These are phyloP conservation scores for Myathropa florea DNA, from an alignment of 2,888 invertebrate genomes.

Conservation along the genomic window DNA sequence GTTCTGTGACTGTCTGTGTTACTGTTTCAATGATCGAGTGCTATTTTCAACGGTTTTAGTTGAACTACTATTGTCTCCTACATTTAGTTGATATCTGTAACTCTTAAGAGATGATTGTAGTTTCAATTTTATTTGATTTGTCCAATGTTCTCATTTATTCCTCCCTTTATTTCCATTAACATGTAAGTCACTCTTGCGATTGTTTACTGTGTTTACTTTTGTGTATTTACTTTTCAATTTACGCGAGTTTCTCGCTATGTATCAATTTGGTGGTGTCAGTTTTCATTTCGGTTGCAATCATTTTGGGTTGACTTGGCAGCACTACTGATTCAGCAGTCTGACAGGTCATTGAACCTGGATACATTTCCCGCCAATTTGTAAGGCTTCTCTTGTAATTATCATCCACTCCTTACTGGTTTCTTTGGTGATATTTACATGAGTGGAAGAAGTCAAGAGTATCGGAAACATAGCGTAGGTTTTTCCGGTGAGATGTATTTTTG, in stretches of 20 bases:
- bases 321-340: too few species aligned
- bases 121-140: background rate
- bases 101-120: slow-evolving; percentile 12
- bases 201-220: background rate
- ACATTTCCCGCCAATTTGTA: background rate
- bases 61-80: slow-evolving; percentile 19
- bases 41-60: slow-evolving; percentile 53
- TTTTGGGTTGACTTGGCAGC: background rate
- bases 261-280: background rate
- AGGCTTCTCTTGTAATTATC: too few species aligned
- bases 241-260: background rate
- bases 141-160: slow-evolving; percentile 1
- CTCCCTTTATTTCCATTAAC: background rate
- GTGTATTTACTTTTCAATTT: background rate
- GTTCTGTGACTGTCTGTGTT: slow-evolving; percentile 24
- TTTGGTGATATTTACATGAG: too few species aligned
- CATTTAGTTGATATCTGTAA: slow-evolving; percentile 9
- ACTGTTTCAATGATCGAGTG: slow-evolving; percentile 54
- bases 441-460: too few species aligned
- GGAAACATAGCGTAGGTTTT: too few species aligned
- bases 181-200: background rate
- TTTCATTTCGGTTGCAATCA: slow-evolving; percentile 6
- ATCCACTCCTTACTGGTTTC: background rate
- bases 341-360: background rate
- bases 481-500: too few species aligned